phyloP scores from a whole-genome alignment of 2,113 vertebrate genomes.

The Pseudorhombus dupliciocellatus region DNA sequence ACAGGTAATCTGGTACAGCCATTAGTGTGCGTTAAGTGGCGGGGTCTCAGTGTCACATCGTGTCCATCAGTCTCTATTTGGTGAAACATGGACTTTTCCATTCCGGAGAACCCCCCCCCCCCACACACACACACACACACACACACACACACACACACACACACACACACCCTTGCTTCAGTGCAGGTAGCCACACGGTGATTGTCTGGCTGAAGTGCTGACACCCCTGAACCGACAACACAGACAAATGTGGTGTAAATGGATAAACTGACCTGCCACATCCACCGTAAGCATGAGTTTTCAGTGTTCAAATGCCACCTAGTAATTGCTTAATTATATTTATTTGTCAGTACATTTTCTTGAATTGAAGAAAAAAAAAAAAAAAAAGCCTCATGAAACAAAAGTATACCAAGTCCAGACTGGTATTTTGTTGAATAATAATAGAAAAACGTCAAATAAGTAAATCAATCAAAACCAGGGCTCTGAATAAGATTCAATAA shows the following conservation, averaged over 20 bases:
- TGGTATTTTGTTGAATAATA: no score
- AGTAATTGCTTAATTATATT: no score
- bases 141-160: no score
- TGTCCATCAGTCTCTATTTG: constrained; percentile 76
- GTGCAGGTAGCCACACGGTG: constrained; percentile 39
- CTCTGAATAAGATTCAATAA: constrained; percentile 18
- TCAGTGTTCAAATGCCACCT: no score
- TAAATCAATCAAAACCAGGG: constrained; percentile 21
- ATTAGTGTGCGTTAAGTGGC: constrained; percentile 75
- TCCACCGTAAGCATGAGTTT: constrained; percentile 22
- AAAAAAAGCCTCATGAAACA: no score
- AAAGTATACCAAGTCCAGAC: no score
- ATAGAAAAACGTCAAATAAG: constrained; percentile 4
- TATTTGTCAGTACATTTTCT: no score
- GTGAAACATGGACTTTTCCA: constrained; percentile 55
- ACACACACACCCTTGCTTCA: constrained; percentile 17
- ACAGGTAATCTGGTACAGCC: constrained; percentile 76
- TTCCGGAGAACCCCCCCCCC: constrained; percentile 16
- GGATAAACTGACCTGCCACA: constrained; percentile 57
- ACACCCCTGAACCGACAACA: constrained; percentile 51
- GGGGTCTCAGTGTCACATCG: constrained; percentile 71
- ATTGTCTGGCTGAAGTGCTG: constrained; percentile 59
- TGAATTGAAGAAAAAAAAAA: no score
- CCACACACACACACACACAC: background rate
- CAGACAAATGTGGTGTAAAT: constrained; percentile 56